phyloP scores from a whole-genome alignment of 1,140 invertebrate species.

The Apis laboriosa region DNA sequence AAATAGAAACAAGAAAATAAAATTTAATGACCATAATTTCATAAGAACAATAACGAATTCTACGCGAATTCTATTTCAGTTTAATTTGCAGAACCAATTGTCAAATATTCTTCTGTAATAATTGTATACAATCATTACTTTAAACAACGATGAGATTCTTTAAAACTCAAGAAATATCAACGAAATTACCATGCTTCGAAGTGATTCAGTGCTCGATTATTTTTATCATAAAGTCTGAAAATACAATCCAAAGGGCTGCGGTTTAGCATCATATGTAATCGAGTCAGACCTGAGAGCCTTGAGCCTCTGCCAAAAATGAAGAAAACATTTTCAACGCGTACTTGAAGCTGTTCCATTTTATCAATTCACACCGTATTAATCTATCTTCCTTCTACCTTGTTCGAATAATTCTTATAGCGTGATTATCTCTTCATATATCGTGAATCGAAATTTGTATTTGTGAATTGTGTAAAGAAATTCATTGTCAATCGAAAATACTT shows the following conservation, averaged over 20 bases:
- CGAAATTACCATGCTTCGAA: constrained; percentile 40
- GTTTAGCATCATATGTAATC: constrained; percentile 38
- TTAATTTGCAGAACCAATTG: neutral
- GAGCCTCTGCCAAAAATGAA: constrained; percentile 77
- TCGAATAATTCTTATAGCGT: constrained; percentile 2
- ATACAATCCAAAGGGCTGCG: constrained; percentile 73
- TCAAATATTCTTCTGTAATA: neutral
- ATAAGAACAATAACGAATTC: neutral
- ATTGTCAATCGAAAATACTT: neutral
- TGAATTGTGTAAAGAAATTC: too few species aligned
- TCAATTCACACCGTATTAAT: constrained; percentile 50
- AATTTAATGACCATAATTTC: neutral
- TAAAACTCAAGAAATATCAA: neutral
- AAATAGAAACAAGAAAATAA: neutral
- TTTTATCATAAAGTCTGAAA: constrained; percentile 79
- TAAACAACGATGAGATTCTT: neutral
- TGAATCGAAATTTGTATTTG: neutral
- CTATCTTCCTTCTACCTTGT: constrained; percentile 9
- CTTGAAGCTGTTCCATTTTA: constrained; percentile 70
- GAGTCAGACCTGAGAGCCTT: constrained; percentile 68
- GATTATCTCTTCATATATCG: neutral
- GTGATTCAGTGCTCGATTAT: constrained; percentile 77
- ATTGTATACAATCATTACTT: neutral
- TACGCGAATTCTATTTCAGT: neutral
- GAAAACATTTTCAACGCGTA: constrained; percentile 73